Percentiles rank a stretch among this genome's conserved stretches.
Conservation (phyloP, 2,888 invertebrate species). For the Entomobrya proxima region DNA sequence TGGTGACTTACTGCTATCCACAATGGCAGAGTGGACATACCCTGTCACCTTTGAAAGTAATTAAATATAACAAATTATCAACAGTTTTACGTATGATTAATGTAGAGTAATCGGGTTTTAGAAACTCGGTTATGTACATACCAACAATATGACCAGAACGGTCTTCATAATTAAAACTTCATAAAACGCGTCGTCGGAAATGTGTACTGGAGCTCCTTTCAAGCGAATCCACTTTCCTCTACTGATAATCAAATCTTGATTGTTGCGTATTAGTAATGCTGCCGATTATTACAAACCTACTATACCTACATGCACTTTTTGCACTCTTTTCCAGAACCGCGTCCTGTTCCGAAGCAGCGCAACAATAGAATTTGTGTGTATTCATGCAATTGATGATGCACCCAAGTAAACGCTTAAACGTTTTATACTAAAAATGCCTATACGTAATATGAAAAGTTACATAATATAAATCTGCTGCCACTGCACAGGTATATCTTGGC, state of each 20-base stretch:
- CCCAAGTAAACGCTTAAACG: too few species aligned
- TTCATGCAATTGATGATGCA: too few species aligned
- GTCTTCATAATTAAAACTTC: neutral
- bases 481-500: too few species aligned
- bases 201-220: neutral
- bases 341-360: neutral
- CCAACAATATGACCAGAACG: neutral
- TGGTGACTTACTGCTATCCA: neutral
- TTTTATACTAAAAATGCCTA: too few species aligned
- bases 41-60: conserved; percentile 18
- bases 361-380: too few species aligned
- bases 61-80: neutral
- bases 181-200: neutral
- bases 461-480: too few species aligned
- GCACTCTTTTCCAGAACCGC: neutral
- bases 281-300: neutral
- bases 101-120: neutral
- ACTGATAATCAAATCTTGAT: neutral
- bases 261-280: neutral
- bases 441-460: too few species aligned
- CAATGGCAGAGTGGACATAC: conserved; percentile 23
- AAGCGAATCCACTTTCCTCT: neutral
- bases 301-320: neutral
- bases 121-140: neutral
- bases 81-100: neutral